Conservation (phyloP, 2,797 vertebrate genomes). For the Botia almorhae region DNA sequence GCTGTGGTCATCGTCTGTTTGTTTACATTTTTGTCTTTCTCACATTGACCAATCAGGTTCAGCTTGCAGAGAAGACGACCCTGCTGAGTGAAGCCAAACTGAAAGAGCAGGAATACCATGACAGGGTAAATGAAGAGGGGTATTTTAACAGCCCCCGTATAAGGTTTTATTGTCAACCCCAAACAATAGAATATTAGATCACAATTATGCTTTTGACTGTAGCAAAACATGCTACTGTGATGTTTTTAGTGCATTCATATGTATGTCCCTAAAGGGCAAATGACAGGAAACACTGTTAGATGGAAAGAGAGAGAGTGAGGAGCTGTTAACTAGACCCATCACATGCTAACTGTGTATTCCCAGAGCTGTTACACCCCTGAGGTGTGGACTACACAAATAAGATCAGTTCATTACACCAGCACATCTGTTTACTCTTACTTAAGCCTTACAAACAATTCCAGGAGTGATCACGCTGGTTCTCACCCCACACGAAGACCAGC, state of each 20-base stretch:
- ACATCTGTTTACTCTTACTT: conserved; percentile 83
- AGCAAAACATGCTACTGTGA: no score
- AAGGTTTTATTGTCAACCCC: background rate
- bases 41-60: conserved; percentile 78
- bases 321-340: conserved; percentile 2
- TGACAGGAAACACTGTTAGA: background rate
- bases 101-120: conserved; percentile 90
- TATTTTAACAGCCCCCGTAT: background rate
- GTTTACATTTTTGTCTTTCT: background rate
- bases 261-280: background rate
- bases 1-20: conserved; percentile 8
- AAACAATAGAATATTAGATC: no score
- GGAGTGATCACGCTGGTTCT: conserved; percentile 66
- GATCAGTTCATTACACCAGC: conserved; percentile 69
- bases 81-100: conserved; percentile 88
- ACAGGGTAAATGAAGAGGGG: conserved; percentile 80
- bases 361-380: conserved; percentile 67
- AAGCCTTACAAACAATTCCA: conserved; percentile 73
- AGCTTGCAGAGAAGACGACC: conserved; percentile 91
- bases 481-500: conserved; percentile 51
- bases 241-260: background rate
- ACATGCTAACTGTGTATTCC: conserved; percentile 60
- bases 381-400: conserved; percentile 59
- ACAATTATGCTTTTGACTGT: no score
- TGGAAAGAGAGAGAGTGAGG: background rate